Base-by-base conservation (phyloP, 30 jellyfish, hydroid and myxozoan species). In the Mastigias papua region DNA sequence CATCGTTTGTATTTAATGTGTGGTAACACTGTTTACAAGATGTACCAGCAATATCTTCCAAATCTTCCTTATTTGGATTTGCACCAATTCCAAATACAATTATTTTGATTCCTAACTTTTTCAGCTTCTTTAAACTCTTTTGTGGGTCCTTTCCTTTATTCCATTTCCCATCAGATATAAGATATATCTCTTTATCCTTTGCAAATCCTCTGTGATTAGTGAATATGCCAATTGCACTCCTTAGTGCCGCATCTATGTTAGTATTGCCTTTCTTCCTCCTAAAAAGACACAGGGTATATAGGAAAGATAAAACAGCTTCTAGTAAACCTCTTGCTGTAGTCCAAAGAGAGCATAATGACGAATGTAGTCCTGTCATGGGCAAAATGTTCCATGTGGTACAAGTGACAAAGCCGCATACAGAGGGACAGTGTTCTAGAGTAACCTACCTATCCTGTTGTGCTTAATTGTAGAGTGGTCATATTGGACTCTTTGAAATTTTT, bases 121-220 rank as follows among this genome's bases (percentile, higher is more conserved):
- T 22, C 13, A 84, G 68, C 6, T 63, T 57, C 4, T 46, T 57
- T 16, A 84, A 35, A 27, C 67, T n/a, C 19, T 37, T 37, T 35
- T 9, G 16, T 10, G 80, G 93, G 33, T 20, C 21, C 29, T 26
- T 69, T 29, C 93, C 86, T 19, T 69, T 58, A 79, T 71, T 84
- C 80, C 77, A 84, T 33, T 84, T 84, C 23, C 93, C 93, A 57
- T 84, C 93, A 48, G 93, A 69, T 76, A 84, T 37, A 1, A 84
- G 21, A 33, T 84, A 84, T 15, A 84, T 16, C 57, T 84, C 93
- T 73, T 42, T 69, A 13, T 33, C 49, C 61, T 69, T 84, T 30
- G 86, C 86, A 33, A 69, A 71, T 22, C 93, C 93, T 57, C 34
- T 49, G 34, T 73, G 64, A 37, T 37, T 27, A 8, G 34, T 31